Conservation (phyloP, 2,797 vertebrate species). For the Malacoraja senta region DNA sequence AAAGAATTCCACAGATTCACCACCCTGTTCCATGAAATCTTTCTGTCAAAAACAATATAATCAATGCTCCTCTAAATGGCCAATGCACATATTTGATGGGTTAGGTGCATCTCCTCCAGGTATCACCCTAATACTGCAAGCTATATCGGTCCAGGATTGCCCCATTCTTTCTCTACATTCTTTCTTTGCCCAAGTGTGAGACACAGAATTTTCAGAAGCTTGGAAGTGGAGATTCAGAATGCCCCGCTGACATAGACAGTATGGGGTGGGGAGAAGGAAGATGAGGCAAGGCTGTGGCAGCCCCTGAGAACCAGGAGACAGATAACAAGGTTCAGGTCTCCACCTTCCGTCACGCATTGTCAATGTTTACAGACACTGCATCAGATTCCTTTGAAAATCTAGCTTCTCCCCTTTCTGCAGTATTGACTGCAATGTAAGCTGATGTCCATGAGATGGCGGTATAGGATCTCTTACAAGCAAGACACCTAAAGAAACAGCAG, state of each 20-base stretch:
- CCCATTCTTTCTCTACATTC: not conserved
- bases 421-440: not conserved
- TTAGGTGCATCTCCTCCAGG: not conserved
- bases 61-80: not conserved
- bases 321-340: no score
- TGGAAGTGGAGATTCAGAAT: not conserved
- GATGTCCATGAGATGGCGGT: slow-evolving; percentile 1
- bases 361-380: not conserved
- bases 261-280: no score
- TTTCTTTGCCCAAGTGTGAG: not conserved
- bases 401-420: not conserved
- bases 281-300: no score
- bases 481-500: not conserved
- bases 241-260: no score
- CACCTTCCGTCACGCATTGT: not conserved
- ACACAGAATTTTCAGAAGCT: not conserved
- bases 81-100: no score
- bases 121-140: not conserved
- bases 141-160: not conserved
- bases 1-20: no score
- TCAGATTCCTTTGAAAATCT: not conserved
- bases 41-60: not conserved
- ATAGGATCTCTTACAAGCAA: not conserved
- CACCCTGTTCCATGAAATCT: not conserved
- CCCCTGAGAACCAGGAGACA: no score